Evolutionary conservation across 2,797 vertebrate genomes (phyloP).

Genomic region (Phrynocephalus vlangalii): DNA sequence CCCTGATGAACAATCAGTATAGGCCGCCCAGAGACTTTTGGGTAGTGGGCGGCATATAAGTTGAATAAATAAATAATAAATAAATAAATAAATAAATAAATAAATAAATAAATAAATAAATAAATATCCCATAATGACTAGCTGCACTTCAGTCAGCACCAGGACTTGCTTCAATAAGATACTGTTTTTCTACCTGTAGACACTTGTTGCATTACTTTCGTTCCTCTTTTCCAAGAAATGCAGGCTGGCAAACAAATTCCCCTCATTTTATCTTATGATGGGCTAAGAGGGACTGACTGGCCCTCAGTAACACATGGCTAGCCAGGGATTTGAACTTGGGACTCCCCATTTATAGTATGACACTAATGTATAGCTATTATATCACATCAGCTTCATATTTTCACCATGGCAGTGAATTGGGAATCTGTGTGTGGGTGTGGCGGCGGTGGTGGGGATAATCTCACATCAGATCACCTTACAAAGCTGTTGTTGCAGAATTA

Average conservation of each 20-base stretch:
- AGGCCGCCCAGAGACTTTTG: no score
- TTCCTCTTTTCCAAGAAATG: not conserved
- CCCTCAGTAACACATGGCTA: no score
- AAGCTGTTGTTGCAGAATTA: no score
- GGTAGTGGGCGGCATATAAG: no score
- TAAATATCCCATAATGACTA: not conserved
- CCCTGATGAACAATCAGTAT: no score
- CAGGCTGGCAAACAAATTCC: not conserved
- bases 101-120: no score
- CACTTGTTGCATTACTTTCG: not conserved
- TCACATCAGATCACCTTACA: no score
- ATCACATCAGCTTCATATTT: not conserved
- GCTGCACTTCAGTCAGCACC: not conserved
- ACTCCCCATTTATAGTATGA: not conserved
- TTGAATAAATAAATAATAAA: no score
- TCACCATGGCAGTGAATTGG: not conserved
- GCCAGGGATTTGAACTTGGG: not conserved
- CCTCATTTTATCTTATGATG: no score
- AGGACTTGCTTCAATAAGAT: not conserved
- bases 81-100: no score
- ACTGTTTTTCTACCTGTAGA: not conserved
- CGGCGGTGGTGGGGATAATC: no score
- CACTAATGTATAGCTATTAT: not conserved
- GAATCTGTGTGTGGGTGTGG: no score
- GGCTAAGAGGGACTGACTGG: not conserved